Evolutionary conservation across 2,888 invertebrate genomes (phyloP).

Genomic region (Bedellia somnulentella): DNA sequence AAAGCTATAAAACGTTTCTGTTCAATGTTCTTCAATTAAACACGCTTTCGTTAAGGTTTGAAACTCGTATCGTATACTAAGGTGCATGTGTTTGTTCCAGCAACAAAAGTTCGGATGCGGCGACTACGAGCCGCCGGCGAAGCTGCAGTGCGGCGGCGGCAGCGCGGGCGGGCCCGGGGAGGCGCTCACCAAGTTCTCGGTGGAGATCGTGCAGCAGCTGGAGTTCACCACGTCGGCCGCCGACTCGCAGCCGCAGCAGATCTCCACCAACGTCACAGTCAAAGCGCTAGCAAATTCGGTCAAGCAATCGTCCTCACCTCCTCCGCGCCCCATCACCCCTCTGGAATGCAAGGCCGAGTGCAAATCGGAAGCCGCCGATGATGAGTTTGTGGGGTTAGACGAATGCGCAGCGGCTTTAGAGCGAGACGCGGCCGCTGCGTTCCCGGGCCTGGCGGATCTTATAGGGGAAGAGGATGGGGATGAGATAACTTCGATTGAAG

Average conservation of each 20-base stretch:
- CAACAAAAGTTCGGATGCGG: slow-evolving; percentile 83
- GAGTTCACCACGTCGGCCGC: slow-evolving; percentile 88
- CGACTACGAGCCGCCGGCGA: slow-evolving; percentile 77
- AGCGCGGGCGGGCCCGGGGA: slow-evolving; percentile 46
- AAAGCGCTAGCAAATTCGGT: slow-evolving; percentile 63
- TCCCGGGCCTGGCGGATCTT: slow-evolving; percentile 78
- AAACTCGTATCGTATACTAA: no score
- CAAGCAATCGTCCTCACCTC: slow-evolving; percentile 43
- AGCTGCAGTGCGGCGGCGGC: slow-evolving; percentile 59
- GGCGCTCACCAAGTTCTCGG: slow-evolving; percentile 75
- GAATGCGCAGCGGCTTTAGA: slow-evolving; percentile 84
- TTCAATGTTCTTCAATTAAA: no score
- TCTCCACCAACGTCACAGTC: slow-evolving; percentile 90
- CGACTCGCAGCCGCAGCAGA: slow-evolving; percentile 86
- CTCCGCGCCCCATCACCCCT: slow-evolving; percentile 72
- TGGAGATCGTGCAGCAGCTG: slow-evolving; percentile 89
- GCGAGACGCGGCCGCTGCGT: slow-evolving; percentile 77
- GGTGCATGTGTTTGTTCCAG: slow-evolving; percentile 49
- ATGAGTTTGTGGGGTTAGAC: slow-evolving; percentile 84
- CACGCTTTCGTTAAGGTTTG: no score
- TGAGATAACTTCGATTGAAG: slow-evolving; percentile 77
- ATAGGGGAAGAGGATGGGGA: slow-evolving; percentile 84
- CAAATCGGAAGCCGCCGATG: slow-evolving; percentile 77
- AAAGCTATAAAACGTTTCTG: no score
- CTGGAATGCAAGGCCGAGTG: slow-evolving; percentile 80